A percentile compares a stretch with the other conserved stretches of the same genome.
Conservation (phyloP, 2,888 invertebrate genomes). For the Plebejus anna region DNA sequence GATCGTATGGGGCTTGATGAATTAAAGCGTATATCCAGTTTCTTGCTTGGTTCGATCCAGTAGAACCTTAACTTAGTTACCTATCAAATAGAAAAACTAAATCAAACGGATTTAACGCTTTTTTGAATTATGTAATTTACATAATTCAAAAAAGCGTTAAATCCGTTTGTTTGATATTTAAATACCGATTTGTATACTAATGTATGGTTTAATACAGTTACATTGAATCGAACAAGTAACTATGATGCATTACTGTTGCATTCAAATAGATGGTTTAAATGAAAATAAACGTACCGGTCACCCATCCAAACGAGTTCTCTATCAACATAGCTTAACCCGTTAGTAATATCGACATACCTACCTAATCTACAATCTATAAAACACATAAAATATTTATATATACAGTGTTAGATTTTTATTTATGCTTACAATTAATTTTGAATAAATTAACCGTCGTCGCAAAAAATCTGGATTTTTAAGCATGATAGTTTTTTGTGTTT, state of each 20-base stretch:
- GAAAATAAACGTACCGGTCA: not conserved
- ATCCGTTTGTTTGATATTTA: too few species aligned
- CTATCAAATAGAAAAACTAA: too few species aligned
- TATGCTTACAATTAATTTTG: not conserved
- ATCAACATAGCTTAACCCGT: not conserved
- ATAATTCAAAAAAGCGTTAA: too few species aligned
- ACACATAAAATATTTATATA: conserved; percentile 3
- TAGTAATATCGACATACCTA: not conserved
- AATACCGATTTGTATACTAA: too few species aligned
- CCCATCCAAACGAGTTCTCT: conserved; percentile 7
- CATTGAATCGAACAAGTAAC: not conserved
- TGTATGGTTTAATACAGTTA: not conserved
- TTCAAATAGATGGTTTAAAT: not conserved
- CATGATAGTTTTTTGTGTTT: not conserved
- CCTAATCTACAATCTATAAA: conserved; percentile 13
- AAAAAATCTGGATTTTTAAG: not conserved
- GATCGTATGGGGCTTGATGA: too few species aligned
- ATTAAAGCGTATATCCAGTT: too few species aligned
- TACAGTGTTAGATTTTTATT: conserved; percentile 15
- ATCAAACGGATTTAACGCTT: too few species aligned
- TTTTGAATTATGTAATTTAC: too few species aligned
- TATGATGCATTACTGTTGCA: not conserved
- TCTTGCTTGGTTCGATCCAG: too few species aligned
- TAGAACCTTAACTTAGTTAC: too few species aligned
- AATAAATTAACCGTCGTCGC: conserved; percentile 8